Percentiles rank a stretch among this genome's conserved stretches.
Conservation (phyloP, 2,797 vertebrate genomes). For the Lepus oiostolus region DNA sequence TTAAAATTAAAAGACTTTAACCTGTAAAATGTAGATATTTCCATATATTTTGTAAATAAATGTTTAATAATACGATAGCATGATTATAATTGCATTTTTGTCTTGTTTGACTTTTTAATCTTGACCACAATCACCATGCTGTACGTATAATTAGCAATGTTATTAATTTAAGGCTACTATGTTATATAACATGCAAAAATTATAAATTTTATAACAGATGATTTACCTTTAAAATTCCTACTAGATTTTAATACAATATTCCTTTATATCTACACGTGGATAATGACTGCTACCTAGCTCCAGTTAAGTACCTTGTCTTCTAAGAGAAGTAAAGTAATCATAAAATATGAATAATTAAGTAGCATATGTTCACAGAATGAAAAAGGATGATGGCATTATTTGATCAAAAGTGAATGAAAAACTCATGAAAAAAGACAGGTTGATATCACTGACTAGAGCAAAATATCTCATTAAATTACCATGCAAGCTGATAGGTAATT, state of each 20-base stretch:
- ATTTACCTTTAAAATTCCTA: conserved; percentile 9
- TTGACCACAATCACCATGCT: background rate
- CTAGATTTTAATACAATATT: conserved; percentile 30
- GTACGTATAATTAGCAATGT: background rate
- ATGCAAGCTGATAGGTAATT: background rate
- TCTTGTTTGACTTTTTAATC: background rate
- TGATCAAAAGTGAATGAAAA: conserved; percentile 36
- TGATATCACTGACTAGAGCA: background rate
- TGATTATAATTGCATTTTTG: background rate
- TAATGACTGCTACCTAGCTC: background rate
- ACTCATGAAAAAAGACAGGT: background rate
- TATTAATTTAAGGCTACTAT: conserved; percentile 14
- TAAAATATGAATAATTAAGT: conserved; percentile 45
- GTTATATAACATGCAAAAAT: background rate
- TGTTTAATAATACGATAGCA: background rate
- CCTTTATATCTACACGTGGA: background rate
- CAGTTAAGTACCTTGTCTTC: conserved; percentile 32
- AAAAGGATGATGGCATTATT: background rate
- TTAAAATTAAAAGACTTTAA: background rate
- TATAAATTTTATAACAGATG: conserved; percentile 6
- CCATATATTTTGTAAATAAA: background rate
- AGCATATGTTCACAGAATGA: conserved; percentile 59
- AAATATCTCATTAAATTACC: background rate
- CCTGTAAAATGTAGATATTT: background rate
- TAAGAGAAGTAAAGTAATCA: conserved; percentile 46